Evolutionary conservation across 2,113 vertebrate species (phyloP).

Genomic region (Silurus glanis): DNA sequence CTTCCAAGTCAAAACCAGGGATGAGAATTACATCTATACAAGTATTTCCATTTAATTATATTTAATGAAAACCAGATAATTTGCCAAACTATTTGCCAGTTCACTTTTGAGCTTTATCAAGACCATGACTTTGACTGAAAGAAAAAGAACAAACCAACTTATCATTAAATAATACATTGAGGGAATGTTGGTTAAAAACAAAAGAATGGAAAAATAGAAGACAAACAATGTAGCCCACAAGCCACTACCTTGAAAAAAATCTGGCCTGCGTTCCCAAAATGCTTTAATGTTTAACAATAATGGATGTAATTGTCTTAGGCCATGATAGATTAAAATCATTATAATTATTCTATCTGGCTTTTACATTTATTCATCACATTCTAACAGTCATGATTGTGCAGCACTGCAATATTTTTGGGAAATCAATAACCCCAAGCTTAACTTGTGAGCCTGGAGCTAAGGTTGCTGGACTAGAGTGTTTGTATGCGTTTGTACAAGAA

Average conservation of each 20-base stretch:
- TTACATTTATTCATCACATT: background rate
- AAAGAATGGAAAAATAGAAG: background rate
- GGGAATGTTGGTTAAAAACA: conserved; percentile 49
- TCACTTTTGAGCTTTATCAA: conserved; percentile 46
- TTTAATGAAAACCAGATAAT: background rate
- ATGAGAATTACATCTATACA: background rate
- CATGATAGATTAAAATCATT: background rate
- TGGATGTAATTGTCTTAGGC: background rate
- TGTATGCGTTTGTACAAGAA: conserved; percentile 14
- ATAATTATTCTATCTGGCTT: background rate
- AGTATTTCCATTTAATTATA: conserved; percentile 23
- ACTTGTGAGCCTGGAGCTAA: conserved; percentile 45
- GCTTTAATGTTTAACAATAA: background rate
- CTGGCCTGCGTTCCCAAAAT: conserved; percentile 10
- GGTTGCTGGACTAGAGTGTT: background rate
- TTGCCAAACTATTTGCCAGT: conserved; percentile 16
- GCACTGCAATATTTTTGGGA: conserved; percentile 15
- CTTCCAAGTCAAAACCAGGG: conserved; percentile 35
- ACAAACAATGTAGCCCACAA: conserved; percentile 17
- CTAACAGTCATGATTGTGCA: conserved; percentile 12
- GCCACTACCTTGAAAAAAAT: conserved; percentile 28
- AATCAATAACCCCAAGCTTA: conserved; percentile 11
- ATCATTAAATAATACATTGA: conserved; percentile 19
- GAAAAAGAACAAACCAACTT: background rate
- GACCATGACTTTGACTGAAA: background rate